These are phyloP conservation scores for Platycheirus albimanus DNA, from an alignment of 2,888 invertebrate species.

Conservation along the genomic window DNA sequence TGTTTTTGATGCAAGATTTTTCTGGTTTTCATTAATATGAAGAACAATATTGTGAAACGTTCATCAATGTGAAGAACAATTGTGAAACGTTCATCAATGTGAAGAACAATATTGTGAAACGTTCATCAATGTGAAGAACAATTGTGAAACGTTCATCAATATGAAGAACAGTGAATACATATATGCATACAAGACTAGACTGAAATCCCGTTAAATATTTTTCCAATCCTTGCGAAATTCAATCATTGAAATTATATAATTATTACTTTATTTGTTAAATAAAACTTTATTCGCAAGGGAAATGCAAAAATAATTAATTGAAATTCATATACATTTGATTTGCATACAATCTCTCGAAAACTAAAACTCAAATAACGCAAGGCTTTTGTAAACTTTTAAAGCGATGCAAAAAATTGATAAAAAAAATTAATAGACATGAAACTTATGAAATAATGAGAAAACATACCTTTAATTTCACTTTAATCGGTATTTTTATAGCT, in stretches of 20 bases:
- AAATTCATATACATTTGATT: background rate
- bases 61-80: background rate
- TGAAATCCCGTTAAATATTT: slow-evolving; percentile 2
- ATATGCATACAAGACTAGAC: slow-evolving; percentile 3
- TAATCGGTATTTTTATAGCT: background rate
- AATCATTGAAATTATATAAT: slow-evolving; percentile 1
- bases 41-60: slow-evolving; percentile 1
- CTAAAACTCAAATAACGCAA: slow-evolving; percentile 4
- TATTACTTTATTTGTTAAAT: slow-evolving; percentile 2
- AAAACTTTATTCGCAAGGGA: background rate
- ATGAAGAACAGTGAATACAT: slow-evolving; percentile 6
- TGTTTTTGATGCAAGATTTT: background rate
- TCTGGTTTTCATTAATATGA: background rate
- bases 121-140: slow-evolving; percentile 3
- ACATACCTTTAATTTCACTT: slow-evolving; percentile 3
- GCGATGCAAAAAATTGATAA: background rate
- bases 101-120: background rate
- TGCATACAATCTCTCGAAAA: slow-evolving; percentile 2
- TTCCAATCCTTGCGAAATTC: background rate
- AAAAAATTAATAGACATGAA: background rate
- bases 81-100: background rate
- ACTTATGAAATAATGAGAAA: slow-evolving; percentile 3
- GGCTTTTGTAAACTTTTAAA: slow-evolving; percentile 7
- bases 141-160: slow-evolving; percentile 2
- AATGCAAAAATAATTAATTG: background rate